Evolutionary conservation across 2,888 invertebrate species (phyloP).

Genomic region (Oithona nana): DNA sequence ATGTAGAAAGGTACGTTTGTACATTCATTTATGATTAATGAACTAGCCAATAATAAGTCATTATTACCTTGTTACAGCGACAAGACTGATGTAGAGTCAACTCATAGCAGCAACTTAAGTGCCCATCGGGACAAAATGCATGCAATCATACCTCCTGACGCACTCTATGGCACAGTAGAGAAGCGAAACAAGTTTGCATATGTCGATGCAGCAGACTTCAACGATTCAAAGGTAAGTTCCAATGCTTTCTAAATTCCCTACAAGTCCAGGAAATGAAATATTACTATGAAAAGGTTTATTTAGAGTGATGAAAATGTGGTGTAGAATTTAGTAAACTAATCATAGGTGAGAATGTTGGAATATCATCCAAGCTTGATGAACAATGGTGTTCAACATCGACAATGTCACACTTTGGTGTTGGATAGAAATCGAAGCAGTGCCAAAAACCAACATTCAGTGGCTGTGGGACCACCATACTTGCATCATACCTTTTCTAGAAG

Average conservation of each 20-base stretch:
- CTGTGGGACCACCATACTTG: not conserved
- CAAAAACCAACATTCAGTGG: no score
- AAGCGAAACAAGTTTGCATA: conserved; percentile 8
- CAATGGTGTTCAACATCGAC: not conserved
- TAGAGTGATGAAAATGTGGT: no score
- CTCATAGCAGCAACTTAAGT: conserved; percentile 14
- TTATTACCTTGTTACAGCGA: conserved; percentile 12
- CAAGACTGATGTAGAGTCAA: conserved; percentile 16
- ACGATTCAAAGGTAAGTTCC: conserved; percentile 12
- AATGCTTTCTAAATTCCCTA: not conserved
- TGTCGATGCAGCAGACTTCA: conserved; percentile 5
- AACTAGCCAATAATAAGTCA: no score
- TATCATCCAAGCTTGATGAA: no score
- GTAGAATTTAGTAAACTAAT: no score
- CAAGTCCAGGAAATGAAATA: not conserved
- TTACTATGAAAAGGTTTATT: no score
- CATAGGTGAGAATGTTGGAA: no score
- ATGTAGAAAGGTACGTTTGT: conserved; percentile 11
- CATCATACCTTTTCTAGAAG: not conserved
- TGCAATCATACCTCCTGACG: conserved; percentile 14
- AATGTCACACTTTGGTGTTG: not conserved
- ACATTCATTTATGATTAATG: no score
- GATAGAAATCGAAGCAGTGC: not conserved
- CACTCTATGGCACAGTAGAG: conserved; percentile 9
- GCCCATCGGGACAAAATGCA: conserved; percentile 1